A percentile compares a stretch with the other conserved stretches of the same genome.
These are phyloP conservation scores for Cydia strobilella DNA, from an alignment of 1,140 invertebrate species.

Conservation along the genomic window DNA sequence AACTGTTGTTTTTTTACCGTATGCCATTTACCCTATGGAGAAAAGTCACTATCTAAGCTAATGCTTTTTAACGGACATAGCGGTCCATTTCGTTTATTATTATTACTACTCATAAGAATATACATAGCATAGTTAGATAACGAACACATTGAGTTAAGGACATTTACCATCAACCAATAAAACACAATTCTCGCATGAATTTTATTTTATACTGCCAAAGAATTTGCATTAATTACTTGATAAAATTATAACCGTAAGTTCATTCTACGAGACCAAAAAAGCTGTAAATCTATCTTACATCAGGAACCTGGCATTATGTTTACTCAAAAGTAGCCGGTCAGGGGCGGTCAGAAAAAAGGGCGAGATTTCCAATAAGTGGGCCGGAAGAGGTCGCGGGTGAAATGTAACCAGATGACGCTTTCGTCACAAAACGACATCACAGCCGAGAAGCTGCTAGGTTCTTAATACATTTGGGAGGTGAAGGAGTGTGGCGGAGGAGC, in stretches of 20 bases:
- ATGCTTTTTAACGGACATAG: no score
- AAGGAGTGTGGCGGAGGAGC: not conserved
- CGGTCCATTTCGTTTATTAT: no score
- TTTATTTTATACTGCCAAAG: no score
- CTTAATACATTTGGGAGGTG: not conserved
- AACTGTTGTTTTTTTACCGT: constrained; percentile 45
- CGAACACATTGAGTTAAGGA: no score
- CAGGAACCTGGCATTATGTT: constrained; percentile 31
- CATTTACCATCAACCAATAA: no score
- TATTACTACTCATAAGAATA: no score
- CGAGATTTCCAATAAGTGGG: constrained; percentile 66
- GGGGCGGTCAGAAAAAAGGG: constrained; percentile 56
- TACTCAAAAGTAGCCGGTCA: constrained; percentile 55
- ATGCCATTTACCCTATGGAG: no score
- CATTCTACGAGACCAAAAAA: not conserved
- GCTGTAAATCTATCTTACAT: not conserved
- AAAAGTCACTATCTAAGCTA: no score
- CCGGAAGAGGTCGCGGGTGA: constrained; percentile 71
- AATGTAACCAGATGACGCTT: constrained; percentile 44
- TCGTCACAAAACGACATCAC: not conserved
- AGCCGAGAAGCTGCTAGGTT: not conserved
- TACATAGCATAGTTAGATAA: no score
- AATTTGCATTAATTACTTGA: no score
- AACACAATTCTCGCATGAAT: no score
- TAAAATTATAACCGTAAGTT: no score